Evolutionary conservation across 2,113 vertebrate species (phyloP).

Genomic region (Callipepla californica): DNA sequence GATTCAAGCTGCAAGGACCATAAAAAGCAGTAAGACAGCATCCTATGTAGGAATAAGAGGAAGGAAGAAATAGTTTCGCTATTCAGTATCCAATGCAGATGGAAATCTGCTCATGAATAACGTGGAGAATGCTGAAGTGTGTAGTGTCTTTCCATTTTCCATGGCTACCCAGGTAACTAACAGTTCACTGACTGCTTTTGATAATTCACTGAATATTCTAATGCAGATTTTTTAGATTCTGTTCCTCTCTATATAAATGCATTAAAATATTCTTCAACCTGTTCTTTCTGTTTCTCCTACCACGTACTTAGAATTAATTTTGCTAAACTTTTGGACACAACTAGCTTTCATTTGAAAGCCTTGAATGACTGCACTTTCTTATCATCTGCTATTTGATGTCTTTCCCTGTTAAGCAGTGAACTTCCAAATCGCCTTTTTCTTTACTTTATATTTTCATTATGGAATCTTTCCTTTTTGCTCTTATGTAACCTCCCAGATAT

Average conservation of each 20-base stretch:
- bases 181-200: neutral
- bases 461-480: neutral
- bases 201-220: neutral
- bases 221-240: neutral
- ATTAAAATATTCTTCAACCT: neutral
- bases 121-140: neutral
- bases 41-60: neutral
- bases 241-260: neutral
- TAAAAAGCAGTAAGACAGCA: neutral
- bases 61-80: neutral
- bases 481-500: neutral
- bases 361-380: neutral
- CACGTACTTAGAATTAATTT: neutral
- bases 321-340: neutral
- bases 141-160: neutral
- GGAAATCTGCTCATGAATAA: neutral
- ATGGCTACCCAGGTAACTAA: neutral
- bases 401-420: neutral
- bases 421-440: neutral
- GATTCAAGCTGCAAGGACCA: neutral
- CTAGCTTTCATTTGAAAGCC: neutral
- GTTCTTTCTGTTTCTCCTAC: neutral
- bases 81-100: neutral
- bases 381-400: neutral
- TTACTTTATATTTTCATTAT: neutral